Evolutionary conservation across 2,113 vertebrate genomes (phyloP).

Genomic region (Mormoops blainvillei): DNA sequence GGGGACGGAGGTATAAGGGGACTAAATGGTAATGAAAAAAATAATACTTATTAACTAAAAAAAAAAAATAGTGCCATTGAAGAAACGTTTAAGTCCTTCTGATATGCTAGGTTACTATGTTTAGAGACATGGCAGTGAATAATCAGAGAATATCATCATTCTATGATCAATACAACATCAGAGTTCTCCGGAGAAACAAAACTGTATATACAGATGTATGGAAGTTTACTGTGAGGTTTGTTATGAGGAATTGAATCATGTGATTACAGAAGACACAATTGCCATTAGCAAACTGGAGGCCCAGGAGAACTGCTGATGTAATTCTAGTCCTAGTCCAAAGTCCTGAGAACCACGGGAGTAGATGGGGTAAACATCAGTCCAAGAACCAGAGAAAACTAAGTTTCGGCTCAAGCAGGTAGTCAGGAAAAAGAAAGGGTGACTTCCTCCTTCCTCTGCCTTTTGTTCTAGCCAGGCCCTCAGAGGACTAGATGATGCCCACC

Average conservation of each 20-base stretch:
- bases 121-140: not conserved
- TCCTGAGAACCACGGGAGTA: not conserved
- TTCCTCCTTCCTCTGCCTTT: not conserved
- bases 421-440: not conserved
- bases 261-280: not conserved
- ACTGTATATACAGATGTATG: not conserved
- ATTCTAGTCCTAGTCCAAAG: not conserved
- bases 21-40: too few relatives aligned
- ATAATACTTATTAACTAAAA: too few relatives aligned
- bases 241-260: not conserved
- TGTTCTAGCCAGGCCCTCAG: not conserved
- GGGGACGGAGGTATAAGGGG: too few relatives aligned
- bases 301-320: not conserved
- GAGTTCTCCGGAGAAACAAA: not conserved
- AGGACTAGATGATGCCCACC: not conserved
- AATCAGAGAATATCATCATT: not conserved
- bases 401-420: not conserved
- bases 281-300: not conserved
- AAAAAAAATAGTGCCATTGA: not conserved
- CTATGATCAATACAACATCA: not conserved
- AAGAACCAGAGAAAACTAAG: not conserved
- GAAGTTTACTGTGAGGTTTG: not conserved
- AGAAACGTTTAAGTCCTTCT: not conserved
- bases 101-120: not conserved
- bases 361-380: not conserved